Percentiles rank a stretch among this genome's conserved stretches.
Evolutionary conservation across 2,113 vertebrate species (phyloP).

Genomic region (Mixornis gularis): DNA sequence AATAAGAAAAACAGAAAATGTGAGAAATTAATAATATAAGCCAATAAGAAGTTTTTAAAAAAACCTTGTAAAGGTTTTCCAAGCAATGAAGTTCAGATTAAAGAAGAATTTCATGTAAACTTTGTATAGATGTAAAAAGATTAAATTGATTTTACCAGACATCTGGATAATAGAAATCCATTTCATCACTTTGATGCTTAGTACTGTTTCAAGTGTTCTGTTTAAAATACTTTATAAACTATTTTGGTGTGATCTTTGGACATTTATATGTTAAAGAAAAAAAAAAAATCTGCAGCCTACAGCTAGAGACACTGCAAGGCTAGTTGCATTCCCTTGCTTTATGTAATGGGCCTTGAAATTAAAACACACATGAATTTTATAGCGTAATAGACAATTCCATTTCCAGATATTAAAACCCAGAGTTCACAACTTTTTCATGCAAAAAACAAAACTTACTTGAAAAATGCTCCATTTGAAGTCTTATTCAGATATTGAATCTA

Average conservation of each 20-base stretch:
- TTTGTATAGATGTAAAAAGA: not conserved
- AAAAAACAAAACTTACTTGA: not conserved
- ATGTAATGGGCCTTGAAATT: constrained; percentile 69
- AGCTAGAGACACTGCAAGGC: not conserved
- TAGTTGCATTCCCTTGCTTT: not conserved
- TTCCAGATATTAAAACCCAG: not conserved
- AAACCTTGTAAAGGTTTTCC: not conserved
- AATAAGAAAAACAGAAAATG: not conserved
- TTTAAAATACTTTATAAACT: constrained; percentile 5
- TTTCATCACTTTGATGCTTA: not conserved
- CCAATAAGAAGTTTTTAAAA: not conserved
- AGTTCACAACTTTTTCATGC: not conserved
- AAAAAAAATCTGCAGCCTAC: not conserved
- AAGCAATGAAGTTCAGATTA: not conserved
- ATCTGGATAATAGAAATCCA: not conserved
- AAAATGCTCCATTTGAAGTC: not conserved
- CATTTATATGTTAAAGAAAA: not conserved
- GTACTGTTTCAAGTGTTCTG: not conserved
- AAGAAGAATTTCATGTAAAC: not conserved
- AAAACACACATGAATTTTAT: constrained; percentile 49
- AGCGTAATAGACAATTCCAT: constrained; percentile 3
- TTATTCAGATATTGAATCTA: not conserved
- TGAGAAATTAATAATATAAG: not conserved
- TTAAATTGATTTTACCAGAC: not conserved
- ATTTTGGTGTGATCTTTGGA: not conserved